Conservation (phyloP, 2,113 vertebrate species). For the Pterocles burchelli region DNA sequence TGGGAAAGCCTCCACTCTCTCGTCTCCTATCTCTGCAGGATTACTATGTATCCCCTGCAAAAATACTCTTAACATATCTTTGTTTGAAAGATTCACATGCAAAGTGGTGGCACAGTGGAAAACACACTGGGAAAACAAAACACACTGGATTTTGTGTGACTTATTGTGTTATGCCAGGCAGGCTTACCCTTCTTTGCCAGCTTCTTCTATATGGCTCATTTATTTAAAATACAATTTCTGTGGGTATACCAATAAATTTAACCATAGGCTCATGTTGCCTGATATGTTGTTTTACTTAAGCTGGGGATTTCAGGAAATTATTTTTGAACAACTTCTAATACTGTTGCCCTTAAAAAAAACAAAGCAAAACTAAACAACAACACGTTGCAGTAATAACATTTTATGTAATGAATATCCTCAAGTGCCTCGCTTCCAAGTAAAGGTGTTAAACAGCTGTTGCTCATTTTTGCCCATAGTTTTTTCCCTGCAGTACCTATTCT, state of each 20-base stretch:
- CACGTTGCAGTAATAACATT: not conserved
- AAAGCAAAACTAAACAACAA: not conserved
- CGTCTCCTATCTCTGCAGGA: not conserved
- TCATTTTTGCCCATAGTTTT: not conserved
- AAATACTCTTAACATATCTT: not conserved
- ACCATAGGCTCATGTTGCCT: not conserved
- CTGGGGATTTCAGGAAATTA: not conserved
- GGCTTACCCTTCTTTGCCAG: not conserved
- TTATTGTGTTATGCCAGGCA: not conserved
- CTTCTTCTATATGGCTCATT: not conserved
- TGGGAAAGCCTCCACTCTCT: not conserved
- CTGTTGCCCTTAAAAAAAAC: not conserved
- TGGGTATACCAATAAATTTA: not conserved
- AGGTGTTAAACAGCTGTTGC: not conserved
- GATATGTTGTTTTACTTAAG: not conserved
- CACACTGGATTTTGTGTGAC: not conserved
- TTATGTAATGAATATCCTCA: not conserved
- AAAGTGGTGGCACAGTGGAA: not conserved
- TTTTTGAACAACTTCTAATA: not conserved
- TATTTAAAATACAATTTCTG: not conserved
- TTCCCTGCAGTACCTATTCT: not conserved
- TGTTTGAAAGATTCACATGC: not conserved
- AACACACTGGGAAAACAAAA: not conserved
- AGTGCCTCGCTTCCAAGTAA: not conserved
- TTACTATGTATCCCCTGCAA: not conserved